Evolutionary conservation across 2,888 invertebrate species (phyloP).

Genomic region (Ophion ventricosus): DNA sequence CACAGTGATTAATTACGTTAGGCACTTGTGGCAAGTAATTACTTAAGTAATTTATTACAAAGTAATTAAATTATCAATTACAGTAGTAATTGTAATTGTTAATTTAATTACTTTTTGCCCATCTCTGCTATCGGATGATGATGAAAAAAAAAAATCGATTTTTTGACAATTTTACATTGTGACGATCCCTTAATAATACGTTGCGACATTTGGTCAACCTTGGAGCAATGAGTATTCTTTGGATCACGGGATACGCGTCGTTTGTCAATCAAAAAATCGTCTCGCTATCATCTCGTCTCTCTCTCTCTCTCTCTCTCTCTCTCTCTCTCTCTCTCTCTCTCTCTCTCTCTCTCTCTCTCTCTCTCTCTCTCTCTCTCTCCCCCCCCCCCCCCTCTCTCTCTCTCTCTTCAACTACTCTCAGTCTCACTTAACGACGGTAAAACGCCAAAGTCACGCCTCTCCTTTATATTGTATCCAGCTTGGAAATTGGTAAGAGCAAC

Average conservation of each 20-base stretch:
- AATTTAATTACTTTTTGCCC: no score
- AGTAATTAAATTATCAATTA: no score
- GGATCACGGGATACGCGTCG: slow-evolving; percentile 53
- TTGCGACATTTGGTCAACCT: slow-evolving; percentile 49
- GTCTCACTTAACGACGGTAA: slow-evolving; percentile 67
- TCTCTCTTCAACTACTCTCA: neutral
- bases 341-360: slow-evolving; percentile 19
- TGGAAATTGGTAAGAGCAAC: slow-evolving; percentile 72
- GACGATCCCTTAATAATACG: no score
- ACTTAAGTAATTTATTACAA: no score
- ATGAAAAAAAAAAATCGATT: no score
- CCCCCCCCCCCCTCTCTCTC: slow-evolving; percentile 32
- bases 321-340: slow-evolving; percentile 42
- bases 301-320: slow-evolving; percentile 46
- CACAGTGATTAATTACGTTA: no score
- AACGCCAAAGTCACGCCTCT: slow-evolving; percentile 73
- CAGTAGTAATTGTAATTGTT: no score
- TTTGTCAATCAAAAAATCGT: slow-evolving; percentile 68
- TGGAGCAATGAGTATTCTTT: slow-evolving; percentile 58
- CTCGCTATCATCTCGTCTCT: slow-evolving; percentile 73
- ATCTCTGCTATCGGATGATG: no score
- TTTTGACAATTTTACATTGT: no score
- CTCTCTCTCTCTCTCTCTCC: slow-evolving; percentile 42
- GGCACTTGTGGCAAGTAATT: no score
- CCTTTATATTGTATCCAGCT: slow-evolving; percentile 43